These are phyloP conservation scores for Trimorus sp. DNA, from an alignment of 2,888 invertebrate genomes.

Conservation along the genomic window DNA sequence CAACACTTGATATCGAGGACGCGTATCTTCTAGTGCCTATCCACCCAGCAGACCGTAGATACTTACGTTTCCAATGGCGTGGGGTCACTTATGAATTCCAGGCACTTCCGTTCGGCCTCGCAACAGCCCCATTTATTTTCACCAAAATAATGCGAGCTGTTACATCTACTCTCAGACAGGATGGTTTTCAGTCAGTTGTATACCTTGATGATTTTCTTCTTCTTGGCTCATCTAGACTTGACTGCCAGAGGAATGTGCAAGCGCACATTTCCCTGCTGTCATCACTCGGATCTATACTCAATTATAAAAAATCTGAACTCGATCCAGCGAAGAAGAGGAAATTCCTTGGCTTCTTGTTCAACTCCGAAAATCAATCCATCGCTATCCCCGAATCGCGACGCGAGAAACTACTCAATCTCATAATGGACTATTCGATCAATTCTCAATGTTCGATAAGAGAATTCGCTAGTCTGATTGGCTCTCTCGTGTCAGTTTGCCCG, in stretches of 20 bases:
- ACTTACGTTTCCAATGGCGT: slow-evolving; percentile 36
- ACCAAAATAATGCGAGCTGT: slow-evolving; percentile 1
- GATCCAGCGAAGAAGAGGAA: neutral
- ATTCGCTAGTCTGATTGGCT: slow-evolving; percentile 40
- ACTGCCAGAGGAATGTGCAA: slow-evolving; percentile 17
- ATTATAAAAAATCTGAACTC: slow-evolving; percentile 22
- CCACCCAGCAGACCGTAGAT: neutral
- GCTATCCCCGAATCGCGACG: slow-evolving; percentile 7
- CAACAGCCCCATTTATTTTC: slow-evolving; percentile 13
- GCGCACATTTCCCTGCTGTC: neutral
- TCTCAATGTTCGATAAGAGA: slow-evolving; percentile 17
- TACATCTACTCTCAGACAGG: neutral
- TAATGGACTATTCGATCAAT: slow-evolving; percentile 1
- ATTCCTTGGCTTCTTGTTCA: slow-evolving; percentile 37
- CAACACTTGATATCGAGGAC: slow-evolving; percentile 2
- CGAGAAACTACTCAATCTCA: neutral
- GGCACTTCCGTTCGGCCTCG: slow-evolving; percentile 2
- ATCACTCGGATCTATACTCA: slow-evolving; percentile 23
- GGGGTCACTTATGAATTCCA: slow-evolving; percentile 1
- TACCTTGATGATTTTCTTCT: slow-evolving; percentile 37
- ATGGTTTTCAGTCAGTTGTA: slow-evolving; percentile 17
- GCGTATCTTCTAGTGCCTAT: slow-evolving; percentile 12
- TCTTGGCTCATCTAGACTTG: neutral
- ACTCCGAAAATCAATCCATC: slow-evolving; percentile 21
- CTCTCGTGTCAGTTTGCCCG: slow-evolving; percentile 42